Percentiles rank a stretch among this genome's conserved stretches.
These are phyloP conservation scores for Peromyscus polionotus DNA, from an alignment of 2,113 vertebrate genomes.

Conservation along the genomic window DNA sequence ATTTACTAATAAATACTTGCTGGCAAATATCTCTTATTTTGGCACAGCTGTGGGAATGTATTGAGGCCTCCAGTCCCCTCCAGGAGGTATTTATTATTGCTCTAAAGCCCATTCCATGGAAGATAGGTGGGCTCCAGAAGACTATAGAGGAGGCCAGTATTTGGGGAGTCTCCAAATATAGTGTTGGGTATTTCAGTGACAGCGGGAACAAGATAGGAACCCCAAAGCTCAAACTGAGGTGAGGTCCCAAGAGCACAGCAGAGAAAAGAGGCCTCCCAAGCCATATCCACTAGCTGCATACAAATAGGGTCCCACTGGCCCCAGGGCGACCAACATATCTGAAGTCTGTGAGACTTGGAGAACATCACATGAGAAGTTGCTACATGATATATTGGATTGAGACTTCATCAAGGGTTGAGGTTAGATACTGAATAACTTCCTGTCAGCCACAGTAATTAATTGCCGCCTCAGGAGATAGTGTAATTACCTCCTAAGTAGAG, in stretches of 20 bases:
- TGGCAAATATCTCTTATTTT: neutral
- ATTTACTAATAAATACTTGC: neutral
- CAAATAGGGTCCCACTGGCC: fast-evolving
- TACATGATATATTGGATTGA: neutral
- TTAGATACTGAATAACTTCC: neutral
- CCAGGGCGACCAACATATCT: too few species aligned
- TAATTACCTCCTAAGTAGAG: neutral
- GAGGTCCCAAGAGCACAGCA: neutral
- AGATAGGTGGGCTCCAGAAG: neutral
- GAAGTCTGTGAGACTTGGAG: neutral
- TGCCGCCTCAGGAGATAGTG: neutral
- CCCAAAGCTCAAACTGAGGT: neutral
- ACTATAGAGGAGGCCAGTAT: neutral
- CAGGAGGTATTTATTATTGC: fast-evolving
- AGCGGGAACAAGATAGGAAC: neutral
- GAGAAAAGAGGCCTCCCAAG: neutral
- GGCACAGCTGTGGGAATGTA: fast-evolving
- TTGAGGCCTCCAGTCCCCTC: fast-evolving
- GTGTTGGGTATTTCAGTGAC: fast-evolving
- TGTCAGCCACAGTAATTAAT: neutral
- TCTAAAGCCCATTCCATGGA: neutral
- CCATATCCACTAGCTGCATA: neutral
- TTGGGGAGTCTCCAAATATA: fast-evolving
- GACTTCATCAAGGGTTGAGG: neutral
- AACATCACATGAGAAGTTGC: neutral